Percentiles rank a stretch among this genome's conserved stretches.
phyloP scores from a whole-genome alignment of 2,113 vertebrate species.

The Perccottus glenii region DNA sequence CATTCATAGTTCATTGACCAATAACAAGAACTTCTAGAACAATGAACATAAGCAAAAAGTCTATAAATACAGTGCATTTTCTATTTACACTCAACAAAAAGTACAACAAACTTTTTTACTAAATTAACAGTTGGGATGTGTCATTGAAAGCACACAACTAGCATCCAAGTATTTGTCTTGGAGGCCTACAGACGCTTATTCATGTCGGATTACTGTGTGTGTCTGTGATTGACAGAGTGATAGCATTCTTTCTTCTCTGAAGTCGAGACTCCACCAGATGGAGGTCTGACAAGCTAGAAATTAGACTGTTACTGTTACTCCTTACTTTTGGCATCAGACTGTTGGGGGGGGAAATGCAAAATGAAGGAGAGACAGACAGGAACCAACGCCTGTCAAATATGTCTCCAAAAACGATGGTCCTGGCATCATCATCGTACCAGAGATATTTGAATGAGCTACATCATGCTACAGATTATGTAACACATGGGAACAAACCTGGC shows the following conservation, averaged over 20 bases:
- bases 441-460: too few species aligned
- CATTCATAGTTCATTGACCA: too few species aligned
- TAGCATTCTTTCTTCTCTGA: conserved; percentile 48
- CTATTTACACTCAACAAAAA: too few species aligned
- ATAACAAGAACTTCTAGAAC: too few species aligned
- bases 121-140: too few species aligned
- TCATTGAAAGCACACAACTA: too few species aligned
- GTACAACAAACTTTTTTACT: too few species aligned
- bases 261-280: conserved; percentile 69
- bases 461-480: too few species aligned
- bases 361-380: conserved; percentile 25
- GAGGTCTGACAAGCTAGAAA: conserved; percentile 70
- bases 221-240: conserved; percentile 34
- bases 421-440: neutral
- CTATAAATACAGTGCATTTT: too few species aligned
- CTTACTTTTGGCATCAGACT: conserved; percentile 55
- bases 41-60: too few species aligned
- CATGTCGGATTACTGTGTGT: neutral
- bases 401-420: neutral
- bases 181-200: neutral
- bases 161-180: too few species aligned
- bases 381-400: conserved; percentile 13
- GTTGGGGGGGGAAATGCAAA: conserved; percentile 11
- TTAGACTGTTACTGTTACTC: conserved; percentile 74
- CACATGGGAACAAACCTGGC: too few species aligned